Percentiles rank a stretch among this genome's conserved stretches.
phyloP scores from a whole-genome alignment of 1,140 invertebrate genomes.

The Cryptotermes secundus region DNA sequence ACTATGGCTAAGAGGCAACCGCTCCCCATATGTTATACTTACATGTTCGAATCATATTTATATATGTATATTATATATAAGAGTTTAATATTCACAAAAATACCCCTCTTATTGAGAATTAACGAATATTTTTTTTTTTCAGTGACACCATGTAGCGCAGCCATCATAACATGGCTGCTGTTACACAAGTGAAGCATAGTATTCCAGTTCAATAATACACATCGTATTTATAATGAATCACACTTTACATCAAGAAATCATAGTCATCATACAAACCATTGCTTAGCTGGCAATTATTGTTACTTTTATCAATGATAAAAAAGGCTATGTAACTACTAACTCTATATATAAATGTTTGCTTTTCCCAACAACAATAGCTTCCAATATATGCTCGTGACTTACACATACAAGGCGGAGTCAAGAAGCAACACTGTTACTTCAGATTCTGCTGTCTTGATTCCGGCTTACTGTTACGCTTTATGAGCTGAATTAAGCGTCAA shows the following conservation, averaged over 20 bases:
- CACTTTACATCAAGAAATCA: slow-evolving; percentile 12
- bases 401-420: too few relatives aligned
- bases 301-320: slow-evolving; percentile 4
- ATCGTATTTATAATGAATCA: background rate
- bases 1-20: background rate
- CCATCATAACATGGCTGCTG: background rate
- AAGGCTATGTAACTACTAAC: background rate
- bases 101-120: background rate
- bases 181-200: background rate
- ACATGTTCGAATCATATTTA: background rate
- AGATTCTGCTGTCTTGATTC: too few relatives aligned
- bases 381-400: too few relatives aligned
- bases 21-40: background rate
- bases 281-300: background rate
- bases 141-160: background rate
- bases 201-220: background rate
- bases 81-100: slow-evolving; percentile 12
- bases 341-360: background rate
- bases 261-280: slow-evolving; percentile 9
- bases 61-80: background rate
- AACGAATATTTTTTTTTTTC: background rate
- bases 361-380: background rate
- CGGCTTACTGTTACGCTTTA: too few relatives aligned
- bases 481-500: too few relatives aligned
- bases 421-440: too few relatives aligned